Conservation (phyloP, 2,888 invertebrate species). For the Eupithecia pulchellata region DNA sequence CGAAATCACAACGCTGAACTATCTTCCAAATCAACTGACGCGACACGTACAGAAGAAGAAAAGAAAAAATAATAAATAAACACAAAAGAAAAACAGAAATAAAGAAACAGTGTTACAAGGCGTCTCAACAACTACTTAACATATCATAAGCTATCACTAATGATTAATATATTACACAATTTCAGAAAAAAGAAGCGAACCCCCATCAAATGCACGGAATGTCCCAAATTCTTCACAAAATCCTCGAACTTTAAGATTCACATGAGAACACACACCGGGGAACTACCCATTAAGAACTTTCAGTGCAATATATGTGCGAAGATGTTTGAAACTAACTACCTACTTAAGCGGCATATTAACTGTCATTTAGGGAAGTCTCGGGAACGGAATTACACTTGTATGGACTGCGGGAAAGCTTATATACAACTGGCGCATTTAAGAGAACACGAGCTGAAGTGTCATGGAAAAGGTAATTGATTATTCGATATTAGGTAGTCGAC, state of each 20-base stretch:
- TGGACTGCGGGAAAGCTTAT: slow-evolving; percentile 17
- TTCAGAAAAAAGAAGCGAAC: slow-evolving; percentile 14
- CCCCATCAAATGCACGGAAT: slow-evolving; percentile 11
- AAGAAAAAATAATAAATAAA: too few relatives aligned
- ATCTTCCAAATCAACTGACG: too few relatives aligned
- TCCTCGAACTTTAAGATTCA: slow-evolving; percentile 13
- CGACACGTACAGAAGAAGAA: too few relatives aligned
- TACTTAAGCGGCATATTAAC: slow-evolving; percentile 11
- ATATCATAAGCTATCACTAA: too few relatives aligned
- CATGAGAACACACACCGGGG: slow-evolving; percentile 14
- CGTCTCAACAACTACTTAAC: too few relatives aligned
- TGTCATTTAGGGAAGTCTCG: background rate
- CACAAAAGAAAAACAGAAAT: too few relatives aligned
- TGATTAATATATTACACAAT: background rate
- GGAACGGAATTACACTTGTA: background rate
- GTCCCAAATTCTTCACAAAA: slow-evolving; percentile 13
- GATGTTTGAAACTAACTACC: slow-evolving; percentile 13
- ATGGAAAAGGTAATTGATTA: slow-evolving; percentile 20
- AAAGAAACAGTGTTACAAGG: too few relatives aligned
- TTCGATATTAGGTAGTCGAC: too few relatives aligned
- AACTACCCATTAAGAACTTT: background rate
- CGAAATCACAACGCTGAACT: too few relatives aligned
- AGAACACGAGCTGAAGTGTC: slow-evolving; percentile 18
- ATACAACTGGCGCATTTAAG: slow-evolving; percentile 47
- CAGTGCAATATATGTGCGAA: slow-evolving; percentile 23